A percentile compares a stretch with the other conserved stretches of the same genome.
phyloP scores from a whole-genome alignment of 2,113 vertebrate genomes.

The Sardina pilchardus region DNA sequence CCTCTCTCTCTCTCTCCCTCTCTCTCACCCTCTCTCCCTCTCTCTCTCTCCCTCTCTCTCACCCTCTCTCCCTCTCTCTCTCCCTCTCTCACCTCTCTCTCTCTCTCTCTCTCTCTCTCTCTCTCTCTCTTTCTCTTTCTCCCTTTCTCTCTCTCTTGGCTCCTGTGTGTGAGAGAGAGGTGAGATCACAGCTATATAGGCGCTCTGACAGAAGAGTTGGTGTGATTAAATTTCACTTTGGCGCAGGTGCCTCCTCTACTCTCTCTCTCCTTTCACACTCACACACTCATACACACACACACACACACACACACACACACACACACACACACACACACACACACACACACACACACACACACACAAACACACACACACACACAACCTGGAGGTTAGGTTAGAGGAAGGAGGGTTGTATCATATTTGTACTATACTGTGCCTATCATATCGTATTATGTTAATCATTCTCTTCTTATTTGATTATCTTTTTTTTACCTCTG shows the following conservation, averaged over 20 bases:
- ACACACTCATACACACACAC: background rate
- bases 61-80: background rate
- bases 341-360: too few species aligned
- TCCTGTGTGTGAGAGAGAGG: constrained; percentile 11
- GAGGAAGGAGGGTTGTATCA: background rate
- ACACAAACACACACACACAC: too few species aligned
- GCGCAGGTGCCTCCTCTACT: background rate
- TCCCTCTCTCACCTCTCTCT: background rate
- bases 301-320: background rate
- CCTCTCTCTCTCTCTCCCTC: background rate
- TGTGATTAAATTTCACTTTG: constrained; percentile 32
- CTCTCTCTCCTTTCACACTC: background rate
- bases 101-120: background rate
- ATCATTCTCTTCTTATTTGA: background rate
- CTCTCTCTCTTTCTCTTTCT: background rate
- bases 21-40: background rate
- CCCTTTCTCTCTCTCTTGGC: background rate
- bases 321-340: too few species aligned
- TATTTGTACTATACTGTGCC: background rate
- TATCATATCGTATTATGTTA: background rate
- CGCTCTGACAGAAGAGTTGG: constrained; percentile 28
- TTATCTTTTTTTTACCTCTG: background rate
- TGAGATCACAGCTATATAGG: constrained; percentile 23
- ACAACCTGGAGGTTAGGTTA: too few species aligned
- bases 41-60: background rate